Base-by-base conservation (phyloP, 2,888 invertebrate genomes). In the Yponomeuta cagnagella region DNA sequence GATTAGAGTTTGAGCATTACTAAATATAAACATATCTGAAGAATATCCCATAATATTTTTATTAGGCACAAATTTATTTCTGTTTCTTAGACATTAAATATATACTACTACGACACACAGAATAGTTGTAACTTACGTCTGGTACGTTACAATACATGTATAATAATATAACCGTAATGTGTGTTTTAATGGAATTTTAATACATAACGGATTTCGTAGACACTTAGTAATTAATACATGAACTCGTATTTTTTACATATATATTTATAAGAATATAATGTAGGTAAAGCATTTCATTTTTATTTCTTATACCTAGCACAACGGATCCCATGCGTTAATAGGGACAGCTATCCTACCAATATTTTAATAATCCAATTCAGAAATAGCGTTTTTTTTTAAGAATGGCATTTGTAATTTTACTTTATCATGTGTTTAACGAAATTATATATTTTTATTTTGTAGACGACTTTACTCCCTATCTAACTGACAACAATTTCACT, bases 261-360 rank as follows among this genome's bases (percentile, higher is more conserved):
- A 92, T 83, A 89, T 88, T 88, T 92, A 92, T 90, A 92, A 92
- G 92, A 92, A 92, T 92, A 92, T 89, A 91, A 86, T 83, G 81
- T 90, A 88, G 84, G 90, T 91, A 91, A 92, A 92, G 92, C 92
- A 91, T 91, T 91, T 90, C 88, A 63, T 73, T 31, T 68, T 69
- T 48, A 70, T 88, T 85, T 84, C 84, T 89, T 86, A 87, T 82
- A 79, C 80, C 80, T 85, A 86, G 89, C 90, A 91, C 88, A 90
- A 87, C 86, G 86, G 87, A 89, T 86, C 88, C 84, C 87, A 82
- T 85, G 81, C 75, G 76, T 79, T 79, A 77, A 80, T 77, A 82
- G 90, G 90, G 90, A 90, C 90, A 90, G 81, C 77, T 86, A 84
- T 82, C 85, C 68, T 88, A 88, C 84, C 85, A 84, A 84, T 83